Conservation (phyloP, 2,797 vertebrate species). For the Anableps anableps region DNA sequence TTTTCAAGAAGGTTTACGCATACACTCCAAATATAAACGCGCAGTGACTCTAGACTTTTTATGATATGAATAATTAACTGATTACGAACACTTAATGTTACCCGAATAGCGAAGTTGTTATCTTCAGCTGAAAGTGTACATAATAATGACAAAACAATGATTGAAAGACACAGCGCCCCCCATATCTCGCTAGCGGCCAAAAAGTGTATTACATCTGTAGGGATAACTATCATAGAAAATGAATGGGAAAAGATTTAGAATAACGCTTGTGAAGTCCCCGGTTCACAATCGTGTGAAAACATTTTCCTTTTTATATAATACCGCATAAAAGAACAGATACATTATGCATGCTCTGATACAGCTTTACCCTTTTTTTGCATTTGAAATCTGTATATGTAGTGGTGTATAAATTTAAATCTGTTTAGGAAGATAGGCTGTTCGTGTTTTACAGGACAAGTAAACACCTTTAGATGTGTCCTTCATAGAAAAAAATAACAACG, state of each 20-base stretch:
- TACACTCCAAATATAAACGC: not conserved
- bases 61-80: not conserved
- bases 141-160: not conserved
- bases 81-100: not conserved
- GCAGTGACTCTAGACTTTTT: not conserved
- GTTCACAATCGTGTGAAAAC: no score
- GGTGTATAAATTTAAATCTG: no score
- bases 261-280: not conserved
- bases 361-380: no score
- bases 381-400: no score
- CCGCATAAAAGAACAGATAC: no score
- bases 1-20: not conserved
- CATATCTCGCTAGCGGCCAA: not conserved
- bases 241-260: not conserved
- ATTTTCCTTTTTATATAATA: no score
- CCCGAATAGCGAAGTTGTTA: not conserved
- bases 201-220: not conserved
- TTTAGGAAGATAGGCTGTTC: no score
- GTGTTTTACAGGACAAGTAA: no score
- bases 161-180: not conserved
- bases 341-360: no score
- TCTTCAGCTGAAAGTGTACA: not conserved
- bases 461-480: no score
- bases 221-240: not conserved
- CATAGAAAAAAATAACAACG: no score